Conservation (phyloP, 2,113 vertebrate species). For the Gavia stellata region DNA sequence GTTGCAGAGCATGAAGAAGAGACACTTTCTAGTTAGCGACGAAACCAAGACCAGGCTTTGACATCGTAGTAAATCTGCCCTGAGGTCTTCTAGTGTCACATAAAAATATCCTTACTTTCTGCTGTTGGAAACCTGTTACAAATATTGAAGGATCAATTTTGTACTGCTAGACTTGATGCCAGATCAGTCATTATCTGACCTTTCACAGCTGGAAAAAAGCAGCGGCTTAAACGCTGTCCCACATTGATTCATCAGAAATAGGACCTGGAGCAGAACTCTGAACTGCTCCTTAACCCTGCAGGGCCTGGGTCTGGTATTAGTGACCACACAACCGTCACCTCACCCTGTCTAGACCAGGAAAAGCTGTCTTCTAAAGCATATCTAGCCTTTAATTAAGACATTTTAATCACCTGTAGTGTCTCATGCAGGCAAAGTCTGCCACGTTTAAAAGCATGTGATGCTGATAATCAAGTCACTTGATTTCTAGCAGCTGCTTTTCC, state of each 20-base stretch:
- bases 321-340: background rate
- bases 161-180: background rate
- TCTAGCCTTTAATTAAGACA: background rate
- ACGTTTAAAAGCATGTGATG: background rate
- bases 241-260: background rate
- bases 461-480: background rate
- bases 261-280: too few relatives aligned
- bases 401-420: background rate
- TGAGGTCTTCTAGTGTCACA: background rate
- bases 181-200: background rate
- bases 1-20: background rate
- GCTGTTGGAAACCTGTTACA: background rate
- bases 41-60: background rate
- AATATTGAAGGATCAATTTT: background rate
- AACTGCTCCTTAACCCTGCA: background rate
- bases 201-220: background rate
- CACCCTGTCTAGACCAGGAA: background rate
- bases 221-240: background rate
- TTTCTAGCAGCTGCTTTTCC: background rate
- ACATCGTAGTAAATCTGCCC: background rate
- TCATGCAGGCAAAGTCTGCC: background rate
- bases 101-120: background rate
- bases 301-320: background rate
- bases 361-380: background rate
- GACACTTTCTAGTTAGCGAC: background rate